Evolutionary conservation across 2,797 vertebrate species (phyloP).

Genomic region (Phoxinus dragarum): DNA sequence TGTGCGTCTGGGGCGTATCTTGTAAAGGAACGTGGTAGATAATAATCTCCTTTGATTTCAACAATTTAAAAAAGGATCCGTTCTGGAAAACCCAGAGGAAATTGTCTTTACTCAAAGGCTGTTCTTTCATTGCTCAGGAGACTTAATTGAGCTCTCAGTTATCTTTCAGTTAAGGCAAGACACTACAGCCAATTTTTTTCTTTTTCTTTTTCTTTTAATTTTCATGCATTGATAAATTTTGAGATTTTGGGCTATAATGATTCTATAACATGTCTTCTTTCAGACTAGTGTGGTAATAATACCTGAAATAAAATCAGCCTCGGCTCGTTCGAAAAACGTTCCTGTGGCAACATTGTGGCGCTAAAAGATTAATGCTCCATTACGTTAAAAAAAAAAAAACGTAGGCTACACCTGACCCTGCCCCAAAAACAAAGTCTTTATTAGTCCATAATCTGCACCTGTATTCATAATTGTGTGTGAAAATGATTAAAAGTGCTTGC

Average conservation of each 20-base stretch:
- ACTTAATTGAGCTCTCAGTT: not conserved
- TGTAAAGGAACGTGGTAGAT: conserved; percentile 29
- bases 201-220: not conserved
- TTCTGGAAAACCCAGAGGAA: conserved; percentile 21
- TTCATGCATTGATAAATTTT: not conserved
- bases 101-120: not conserved
- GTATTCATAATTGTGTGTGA: too few species aligned
- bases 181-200: not conserved
- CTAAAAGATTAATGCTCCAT: too few species aligned
- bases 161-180: not conserved
- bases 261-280: not conserved
- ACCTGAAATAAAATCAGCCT: not conserved
- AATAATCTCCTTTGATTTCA: conserved; percentile 41
- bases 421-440: too few species aligned
- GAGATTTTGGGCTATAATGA: not conserved
- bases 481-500: too few species aligned
- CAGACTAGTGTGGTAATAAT: not conserved
- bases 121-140: not conserved
- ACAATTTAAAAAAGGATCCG: not conserved
- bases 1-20: conserved; percentile 11
- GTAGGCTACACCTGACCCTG: too few species aligned
- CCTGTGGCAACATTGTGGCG: too few species aligned
- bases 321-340: too few species aligned
- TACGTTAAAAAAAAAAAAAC: too few species aligned
- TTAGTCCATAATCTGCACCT: too few species aligned